These are phyloP conservation scores for Cyrtonyx montezumae DNA, from an alignment of 2,113 vertebrate species.

Conservation along the genomic window DNA sequence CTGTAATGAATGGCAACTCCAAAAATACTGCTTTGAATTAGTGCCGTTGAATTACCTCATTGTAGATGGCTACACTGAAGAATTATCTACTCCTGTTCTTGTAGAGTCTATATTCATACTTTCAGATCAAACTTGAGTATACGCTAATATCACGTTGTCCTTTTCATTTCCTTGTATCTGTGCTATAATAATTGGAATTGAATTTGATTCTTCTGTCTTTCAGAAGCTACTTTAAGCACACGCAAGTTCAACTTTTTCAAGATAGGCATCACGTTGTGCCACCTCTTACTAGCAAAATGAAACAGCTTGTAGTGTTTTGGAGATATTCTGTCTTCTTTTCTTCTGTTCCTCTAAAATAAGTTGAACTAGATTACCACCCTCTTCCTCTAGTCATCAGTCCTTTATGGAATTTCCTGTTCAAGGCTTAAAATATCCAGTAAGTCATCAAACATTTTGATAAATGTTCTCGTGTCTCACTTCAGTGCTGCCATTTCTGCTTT, in stretches of 20 bases:
- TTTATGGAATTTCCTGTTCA: neutral
- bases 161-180: neutral
- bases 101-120: neutral
- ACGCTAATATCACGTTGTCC: neutral
- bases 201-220: neutral
- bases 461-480: neutral
- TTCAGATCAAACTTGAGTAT: neutral
- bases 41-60: neutral
- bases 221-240: neutral
- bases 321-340: neutral
- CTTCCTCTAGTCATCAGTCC: neutral
- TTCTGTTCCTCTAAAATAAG: neutral
- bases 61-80: neutral
- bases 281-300: neutral
- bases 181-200: neutral
- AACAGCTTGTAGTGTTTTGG: neutral
- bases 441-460: slow-evolving; percentile 10
- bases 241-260: neutral
- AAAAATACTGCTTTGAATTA: neutral
- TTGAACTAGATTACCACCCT: neutral
- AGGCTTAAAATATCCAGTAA: neutral
- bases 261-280: neutral
- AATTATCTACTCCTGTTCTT: neutral
- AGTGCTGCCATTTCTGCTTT: neutral
- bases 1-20: neutral